These are phyloP conservation scores for Lasioglossum lativentre DNA, from an alignment of 2,888 invertebrate species.

Conservation along the genomic window DNA sequence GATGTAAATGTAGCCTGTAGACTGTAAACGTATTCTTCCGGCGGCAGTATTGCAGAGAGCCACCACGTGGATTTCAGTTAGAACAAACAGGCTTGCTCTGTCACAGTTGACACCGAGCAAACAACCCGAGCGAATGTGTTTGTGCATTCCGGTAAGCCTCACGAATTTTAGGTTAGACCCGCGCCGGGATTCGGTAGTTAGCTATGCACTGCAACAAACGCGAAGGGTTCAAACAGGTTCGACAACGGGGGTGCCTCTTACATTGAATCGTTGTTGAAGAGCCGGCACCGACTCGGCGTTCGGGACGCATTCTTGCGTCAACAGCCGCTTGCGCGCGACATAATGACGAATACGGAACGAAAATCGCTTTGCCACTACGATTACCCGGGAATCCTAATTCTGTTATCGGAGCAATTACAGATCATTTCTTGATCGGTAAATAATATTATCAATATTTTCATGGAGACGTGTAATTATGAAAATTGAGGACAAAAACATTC, in stretches of 20 bases:
- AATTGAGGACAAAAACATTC: no score
- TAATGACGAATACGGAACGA: neutral
- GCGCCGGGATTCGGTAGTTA: slow-evolving; percentile 37
- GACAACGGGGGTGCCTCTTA: slow-evolving; percentile 77
- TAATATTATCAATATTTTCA: no score
- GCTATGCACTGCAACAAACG: slow-evolving; percentile 67
- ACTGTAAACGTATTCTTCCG: slow-evolving; percentile 43
- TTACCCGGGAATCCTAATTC: neutral
- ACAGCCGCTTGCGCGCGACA: neutral
- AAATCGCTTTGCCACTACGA: neutral
- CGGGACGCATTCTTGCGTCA: slow-evolving; percentile 48
- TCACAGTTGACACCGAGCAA: slow-evolving; percentile 68
- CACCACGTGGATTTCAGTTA: slow-evolving; percentile 73
- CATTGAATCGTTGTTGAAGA: slow-evolving; percentile 79
- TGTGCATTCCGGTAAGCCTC: slow-evolving; percentile 63
- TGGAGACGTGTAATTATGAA: no score
- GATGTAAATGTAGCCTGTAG: slow-evolving; percentile 33
- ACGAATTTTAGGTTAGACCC: slow-evolving; percentile 43
- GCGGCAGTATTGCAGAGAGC: slow-evolving; percentile 15
- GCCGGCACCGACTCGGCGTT: no score
- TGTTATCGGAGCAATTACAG: neutral
- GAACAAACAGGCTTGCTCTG: slow-evolving; percentile 76
- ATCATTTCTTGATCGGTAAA: no score
- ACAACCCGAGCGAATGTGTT: slow-evolving; percentile 60
- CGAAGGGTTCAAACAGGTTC: slow-evolving; percentile 75